Evolutionary conservation across 2,797 vertebrate genomes (phyloP).

Genomic region (Pangasius sanitwongsei): DNA sequence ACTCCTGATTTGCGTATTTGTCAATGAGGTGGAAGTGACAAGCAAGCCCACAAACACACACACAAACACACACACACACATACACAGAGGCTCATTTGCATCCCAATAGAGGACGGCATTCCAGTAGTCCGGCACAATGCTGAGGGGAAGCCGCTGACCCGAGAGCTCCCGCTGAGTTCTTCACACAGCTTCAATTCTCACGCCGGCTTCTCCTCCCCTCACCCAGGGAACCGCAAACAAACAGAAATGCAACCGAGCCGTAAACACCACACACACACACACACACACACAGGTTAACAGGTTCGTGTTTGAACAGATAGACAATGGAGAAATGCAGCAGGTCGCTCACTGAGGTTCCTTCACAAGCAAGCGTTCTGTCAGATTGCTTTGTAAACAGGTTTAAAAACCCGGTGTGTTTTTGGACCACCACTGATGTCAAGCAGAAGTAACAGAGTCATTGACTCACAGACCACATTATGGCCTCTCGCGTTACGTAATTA

Average conservation of each 20-base stretch:
- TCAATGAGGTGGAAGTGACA: conserved; percentile 54
- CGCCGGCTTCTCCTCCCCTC: conserved; percentile 40
- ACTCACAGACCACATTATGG: conserved; percentile 55
- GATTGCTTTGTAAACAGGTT: conserved; percentile 38
- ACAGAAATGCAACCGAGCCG: conserved; percentile 42
- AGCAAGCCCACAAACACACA: conserved; percentile 48
- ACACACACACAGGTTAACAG: conserved; percentile 38
- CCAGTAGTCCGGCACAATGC: conserved; percentile 54
- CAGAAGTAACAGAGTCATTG: conserved; percentile 50
- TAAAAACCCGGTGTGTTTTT: conserved; percentile 38
- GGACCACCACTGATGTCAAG: conserved; percentile 18
- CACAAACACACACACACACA: conserved; percentile 46
- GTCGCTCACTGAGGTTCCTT: background rate
- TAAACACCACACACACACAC: conserved; percentile 36
- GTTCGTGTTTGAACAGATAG: conserved; percentile 52
- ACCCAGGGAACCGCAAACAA: conserved; percentile 54
- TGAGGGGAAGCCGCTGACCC: conserved; percentile 54
- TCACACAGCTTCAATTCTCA: conserved; percentile 58
- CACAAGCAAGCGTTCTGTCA: background rate
- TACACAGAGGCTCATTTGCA: conserved; percentile 53
- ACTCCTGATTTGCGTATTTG: conserved; percentile 55
- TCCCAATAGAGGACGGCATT: conserved; percentile 58
- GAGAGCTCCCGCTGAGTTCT: conserved; percentile 52
- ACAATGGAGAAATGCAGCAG: conserved; percentile 43
- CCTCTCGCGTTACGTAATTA: conserved; percentile 60